These are phyloP conservation scores for Sclerurus mexicanus DNA, from an alignment of 2,113 vertebrate species.

Conservation along the genomic window DNA sequence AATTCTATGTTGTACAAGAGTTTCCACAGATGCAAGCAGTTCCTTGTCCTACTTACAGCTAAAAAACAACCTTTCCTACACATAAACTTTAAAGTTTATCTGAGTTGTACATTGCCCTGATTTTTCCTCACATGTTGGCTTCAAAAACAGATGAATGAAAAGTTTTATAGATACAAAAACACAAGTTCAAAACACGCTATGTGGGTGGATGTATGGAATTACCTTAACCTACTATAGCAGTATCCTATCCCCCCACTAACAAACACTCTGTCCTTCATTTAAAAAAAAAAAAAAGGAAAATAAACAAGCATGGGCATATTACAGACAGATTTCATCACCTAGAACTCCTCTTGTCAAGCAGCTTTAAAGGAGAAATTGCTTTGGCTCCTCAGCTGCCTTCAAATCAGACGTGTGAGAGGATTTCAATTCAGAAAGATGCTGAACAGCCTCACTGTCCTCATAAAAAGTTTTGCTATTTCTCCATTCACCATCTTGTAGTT, in stretches of 20 bases:
- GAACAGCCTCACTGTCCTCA: background rate
- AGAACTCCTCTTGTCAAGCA: background rate
- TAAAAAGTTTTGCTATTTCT: constrained; percentile 4
- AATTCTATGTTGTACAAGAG: background rate
- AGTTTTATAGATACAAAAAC: background rate
- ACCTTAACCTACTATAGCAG: background rate
- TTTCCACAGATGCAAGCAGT: background rate
- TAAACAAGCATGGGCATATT: background rate
- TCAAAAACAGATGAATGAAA: background rate
- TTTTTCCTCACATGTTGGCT: background rate
- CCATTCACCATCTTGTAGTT: background rate
- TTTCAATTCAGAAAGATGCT: constrained; percentile 3
- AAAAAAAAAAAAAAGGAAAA: background rate
- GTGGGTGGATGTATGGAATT: background rate
- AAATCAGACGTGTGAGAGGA: background rate
- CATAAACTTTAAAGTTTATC: background rate
- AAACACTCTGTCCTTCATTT: background rate
- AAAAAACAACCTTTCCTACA: background rate
- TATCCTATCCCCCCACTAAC: background rate
- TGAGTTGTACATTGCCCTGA: background rate
- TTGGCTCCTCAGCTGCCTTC: background rate
- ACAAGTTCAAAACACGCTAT: background rate
- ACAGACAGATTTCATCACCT: background rate
- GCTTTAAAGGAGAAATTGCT: constrained; percentile 4
- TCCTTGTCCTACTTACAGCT: background rate